Evolutionary conservation across 2,888 invertebrate genomes (phyloP), one percentile per base, ranked within the genome.

Genomic region (Mimas tiliae): DNA sequence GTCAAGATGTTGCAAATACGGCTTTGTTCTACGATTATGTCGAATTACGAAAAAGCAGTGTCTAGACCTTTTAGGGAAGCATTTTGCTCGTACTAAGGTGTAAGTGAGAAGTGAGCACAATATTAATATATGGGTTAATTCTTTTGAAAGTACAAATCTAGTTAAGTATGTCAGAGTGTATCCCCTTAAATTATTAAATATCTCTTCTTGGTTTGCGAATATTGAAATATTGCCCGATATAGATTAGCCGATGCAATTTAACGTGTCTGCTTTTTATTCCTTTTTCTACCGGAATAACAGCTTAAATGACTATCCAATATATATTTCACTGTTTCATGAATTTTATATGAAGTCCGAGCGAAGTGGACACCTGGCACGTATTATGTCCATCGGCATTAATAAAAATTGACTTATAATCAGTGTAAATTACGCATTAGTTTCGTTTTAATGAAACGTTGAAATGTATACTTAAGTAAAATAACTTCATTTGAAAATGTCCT

Each of bases 321-420:
- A 58, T 42, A 58, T 58, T 58, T 58, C 58, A 58, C 58, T 19
- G 58, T 58, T 42, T 58, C 58, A 58, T 58, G 58, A 58, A 58
- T 58, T 38, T 58, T 58, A 58, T 58, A 58, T 58, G 58, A 58
- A 58, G 42, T 42, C 42, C 19, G 42, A 58, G 58, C 42, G 58
- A 42, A 58, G 58, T 58, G 42, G 58, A 58, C 58, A 58, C 38
- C 58, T 58, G 58, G 42, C 38, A 19, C 19, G 58, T 42, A 58
- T 58, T 42, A 58, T 58, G 58, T 58, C 58, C 42, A 58, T 42
- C 58, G 12, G 38, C 42, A 38, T 58, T 42, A 42, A 42, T 58
- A 58, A 58, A 58, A 58, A 58, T 58, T 58, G 42, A 58, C 58
- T 42, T 62, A 52, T 45, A 62, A 65, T 65, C 50, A 67, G 48